Percentiles rank a stretch among this genome's conserved stretches.
Conservation (phyloP, 2,888 invertebrate genomes). For the Tipula helvola region DNA sequence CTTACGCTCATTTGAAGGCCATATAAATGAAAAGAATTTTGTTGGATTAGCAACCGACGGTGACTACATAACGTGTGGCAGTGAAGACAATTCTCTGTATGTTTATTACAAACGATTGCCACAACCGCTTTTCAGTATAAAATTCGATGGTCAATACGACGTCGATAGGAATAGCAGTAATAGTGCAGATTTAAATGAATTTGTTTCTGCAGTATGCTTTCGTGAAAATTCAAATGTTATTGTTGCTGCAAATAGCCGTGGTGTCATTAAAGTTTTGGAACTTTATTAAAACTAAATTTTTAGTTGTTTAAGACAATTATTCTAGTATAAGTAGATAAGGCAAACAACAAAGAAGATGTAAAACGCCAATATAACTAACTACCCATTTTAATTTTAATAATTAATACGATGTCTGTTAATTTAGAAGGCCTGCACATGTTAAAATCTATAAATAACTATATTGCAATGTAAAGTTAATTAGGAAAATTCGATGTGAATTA, state of each 20-base stretch:
- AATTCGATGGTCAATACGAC: conserved; percentile 49
- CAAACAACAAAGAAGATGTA: not conserved
- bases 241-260: conserved; percentile 88
- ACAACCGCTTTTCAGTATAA: conserved; percentile 72
- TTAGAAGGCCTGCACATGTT: not conserved
- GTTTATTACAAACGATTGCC: conserved; percentile 84
- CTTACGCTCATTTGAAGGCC: conserved; percentile 76
- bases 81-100: conserved; percentile 87
- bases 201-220: conserved; percentile 95
- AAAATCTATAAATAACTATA: not conserved
- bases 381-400: not conserved
- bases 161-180: conserved; percentile 14
- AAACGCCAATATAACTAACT: not conserved
- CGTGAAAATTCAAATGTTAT: conserved; percentile 71
- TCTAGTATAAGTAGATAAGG: not conserved
- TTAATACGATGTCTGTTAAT: not conserved
- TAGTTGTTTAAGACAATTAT: not conserved
- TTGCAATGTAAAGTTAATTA: not conserved
- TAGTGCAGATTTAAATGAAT: conserved; percentile 67
- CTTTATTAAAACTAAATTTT: conserved; percentile 40
- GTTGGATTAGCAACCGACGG: conserved; percentile 87
- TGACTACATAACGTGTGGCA: conserved; percentile 87
- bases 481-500: not conserved
- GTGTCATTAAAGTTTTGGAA: conserved; percentile 79
- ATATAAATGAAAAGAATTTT: conserved; percentile 92